These are phyloP conservation scores for Hypena proboscidalis DNA, from an alignment of 2,888 invertebrate genomes.

Conservation along the genomic window DNA sequence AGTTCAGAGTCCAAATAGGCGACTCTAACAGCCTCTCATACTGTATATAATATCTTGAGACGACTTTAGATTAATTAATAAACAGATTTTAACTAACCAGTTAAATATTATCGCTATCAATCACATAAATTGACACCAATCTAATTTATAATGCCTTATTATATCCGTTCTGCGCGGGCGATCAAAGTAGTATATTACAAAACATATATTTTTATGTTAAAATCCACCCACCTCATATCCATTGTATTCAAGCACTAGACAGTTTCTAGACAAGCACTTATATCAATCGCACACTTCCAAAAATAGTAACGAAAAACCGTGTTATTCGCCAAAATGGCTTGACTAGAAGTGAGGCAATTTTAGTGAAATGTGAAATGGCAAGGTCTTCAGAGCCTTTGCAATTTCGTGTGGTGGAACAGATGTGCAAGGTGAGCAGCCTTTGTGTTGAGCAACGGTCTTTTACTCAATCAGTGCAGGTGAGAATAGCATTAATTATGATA, in stretches of 20 bases:
- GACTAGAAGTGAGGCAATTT: slow-evolving; percentile 10
- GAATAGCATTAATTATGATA: background rate
- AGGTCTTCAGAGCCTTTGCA: slow-evolving; percentile 7
- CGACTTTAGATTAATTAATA: too few species aligned
- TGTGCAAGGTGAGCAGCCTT: slow-evolving; percentile 3
- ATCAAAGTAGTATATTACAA: too few species aligned
- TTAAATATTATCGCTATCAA: too few species aligned
- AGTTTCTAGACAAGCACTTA: background rate
- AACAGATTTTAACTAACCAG: too few species aligned
- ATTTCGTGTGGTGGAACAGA: slow-evolving; percentile 10
- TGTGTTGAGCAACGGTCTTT: slow-evolving; percentile 5
- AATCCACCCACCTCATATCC: background rate
- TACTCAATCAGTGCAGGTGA: background rate
- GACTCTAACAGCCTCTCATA: too few species aligned
- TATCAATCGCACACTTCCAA: background rate
- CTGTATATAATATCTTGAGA: too few species aligned
- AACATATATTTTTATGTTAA: too few species aligned
- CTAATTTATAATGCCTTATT: too few species aligned
- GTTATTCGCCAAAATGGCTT: slow-evolving; percentile 6
- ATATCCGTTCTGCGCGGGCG: too few species aligned
- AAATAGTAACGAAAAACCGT: slow-evolving; percentile 3
- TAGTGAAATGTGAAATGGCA: slow-evolving; percentile 10
- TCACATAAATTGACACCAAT: too few species aligned
- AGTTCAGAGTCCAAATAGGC: too few species aligned
- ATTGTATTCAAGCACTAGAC: background rate